Base-by-base conservation (phyloP, 2,797 vertebrate species). In the Tokudaia tokunoshimensis region DNA sequence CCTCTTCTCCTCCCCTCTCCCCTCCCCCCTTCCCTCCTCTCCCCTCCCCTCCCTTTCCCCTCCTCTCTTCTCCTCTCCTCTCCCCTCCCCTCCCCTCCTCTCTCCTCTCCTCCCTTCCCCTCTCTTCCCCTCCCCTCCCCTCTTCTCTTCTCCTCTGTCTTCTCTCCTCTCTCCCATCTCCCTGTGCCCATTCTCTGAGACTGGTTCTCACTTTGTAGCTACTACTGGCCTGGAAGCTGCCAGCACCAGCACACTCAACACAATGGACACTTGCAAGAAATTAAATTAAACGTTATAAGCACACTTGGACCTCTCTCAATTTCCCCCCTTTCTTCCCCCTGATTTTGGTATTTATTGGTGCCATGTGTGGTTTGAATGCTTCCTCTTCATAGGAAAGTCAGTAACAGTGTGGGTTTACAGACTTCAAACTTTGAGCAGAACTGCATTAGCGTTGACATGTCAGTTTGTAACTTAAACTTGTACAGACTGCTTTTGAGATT, bases 401-500 rank as follows among this genome's bases (percentile, higher is more conserved):
- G 81, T n/a, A 78, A 74, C 24, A 52, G 20, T 44, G 47, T 65
- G 44, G 13, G 57, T 94, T 92, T 31, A 9, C 34, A 74, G 75
- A 24, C 84, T 94, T 44, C 76, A 87, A 74, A 86, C 5, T 63
- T 97, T 84, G 37, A 91, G 47, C 80, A 59, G 17, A 55, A 75
- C 63, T 44, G 57, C 29, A 78, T 2, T 93, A 34, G n/a, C 19
- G 41, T 63, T 79, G 11, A 59, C 22, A 72, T 17, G n/a, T 59
- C 22, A 2, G 34, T 81, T 50, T 90, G 11, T 52, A 93, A 80
- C 47, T 91, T 94, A 61, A 44, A 89, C 17, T 94, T 92, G 22
- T 17, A 90, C 31, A 95, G 26, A 70, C 91, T 74, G 85, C 59
- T 88, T 96, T 52, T 89, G 78, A 91, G 37, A 92, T 88, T 88